Conservation (phyloP, 2,113 vertebrate genomes). For the Ailurus styani region DNA sequence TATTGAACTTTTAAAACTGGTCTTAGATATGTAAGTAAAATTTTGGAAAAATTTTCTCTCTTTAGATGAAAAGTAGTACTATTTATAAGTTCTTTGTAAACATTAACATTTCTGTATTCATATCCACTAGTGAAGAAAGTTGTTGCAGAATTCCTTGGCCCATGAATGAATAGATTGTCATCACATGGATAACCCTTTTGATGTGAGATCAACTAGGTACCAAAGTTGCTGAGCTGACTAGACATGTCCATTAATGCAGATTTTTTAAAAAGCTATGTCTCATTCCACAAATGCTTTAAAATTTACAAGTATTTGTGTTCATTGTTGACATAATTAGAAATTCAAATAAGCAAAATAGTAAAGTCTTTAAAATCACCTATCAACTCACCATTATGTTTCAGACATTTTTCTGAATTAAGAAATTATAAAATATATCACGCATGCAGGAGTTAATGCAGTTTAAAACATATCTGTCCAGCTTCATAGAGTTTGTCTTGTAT, state of each 20-base stretch:
- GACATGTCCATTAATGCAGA: not conserved
- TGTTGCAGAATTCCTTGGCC: not conserved
- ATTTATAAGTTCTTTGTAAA: not conserved
- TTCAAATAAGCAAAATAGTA: not conserved
- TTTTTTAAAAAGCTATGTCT: not conserved
- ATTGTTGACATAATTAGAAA: not conserved
- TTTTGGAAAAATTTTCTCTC: not conserved
- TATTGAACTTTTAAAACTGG: not conserved
- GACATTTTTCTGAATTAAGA: not conserved
- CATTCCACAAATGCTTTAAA: not conserved
- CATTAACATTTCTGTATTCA: not conserved
- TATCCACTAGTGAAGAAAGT: not conserved
- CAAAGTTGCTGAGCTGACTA: not conserved
- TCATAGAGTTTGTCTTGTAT: not conserved
- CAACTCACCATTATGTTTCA: not conserved
- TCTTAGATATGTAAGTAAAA: not conserved
- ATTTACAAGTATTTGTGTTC: not conserved
- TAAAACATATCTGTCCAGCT: not conserved
- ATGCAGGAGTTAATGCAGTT: not conserved
- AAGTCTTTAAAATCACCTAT: not conserved
- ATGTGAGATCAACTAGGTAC: not conserved
- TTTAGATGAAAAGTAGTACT: not conserved
- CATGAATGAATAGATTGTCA: not conserved
- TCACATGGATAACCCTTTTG: not conserved
- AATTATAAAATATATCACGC: not conserved